Percentiles rank a stretch among this genome's conserved stretches.
These are phyloP conservation scores for Hydropsyche betteni DNA, from an alignment of 2,888 invertebrate species.

Conservation along the genomic window DNA sequence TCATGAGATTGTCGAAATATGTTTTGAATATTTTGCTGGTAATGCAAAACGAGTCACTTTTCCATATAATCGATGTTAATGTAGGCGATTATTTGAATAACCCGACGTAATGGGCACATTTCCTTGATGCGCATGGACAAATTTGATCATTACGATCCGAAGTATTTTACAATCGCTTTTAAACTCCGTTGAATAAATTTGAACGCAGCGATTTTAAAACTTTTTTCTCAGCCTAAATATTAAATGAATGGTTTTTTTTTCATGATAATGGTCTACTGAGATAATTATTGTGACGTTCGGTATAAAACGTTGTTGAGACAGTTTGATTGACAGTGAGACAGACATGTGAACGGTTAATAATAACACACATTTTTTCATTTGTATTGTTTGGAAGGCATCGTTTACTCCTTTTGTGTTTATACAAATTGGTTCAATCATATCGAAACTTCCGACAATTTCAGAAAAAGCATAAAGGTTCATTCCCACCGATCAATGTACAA, in stretches of 20 bases:
- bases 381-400: conserved; percentile 44
- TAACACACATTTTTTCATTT: conserved; percentile 40
- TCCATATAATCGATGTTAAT: too few species aligned
- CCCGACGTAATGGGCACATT: conserved; percentile 30
- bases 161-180: conserved; percentile 15
- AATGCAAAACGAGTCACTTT: too few species aligned
- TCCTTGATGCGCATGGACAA: conserved; percentile 45
- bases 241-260: not conserved
- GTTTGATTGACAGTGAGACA: conserved; percentile 24
- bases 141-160: conserved; percentile 19
- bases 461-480: conserved; percentile 11
- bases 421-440: conserved; percentile 36
- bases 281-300: too few species aligned
- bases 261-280: not conserved
- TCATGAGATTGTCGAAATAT: too few species aligned
- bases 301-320: conserved; percentile 2
- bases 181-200: conserved; percentile 3
- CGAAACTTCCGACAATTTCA: conserved; percentile 27
- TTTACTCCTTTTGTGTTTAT: conserved; percentile 36
- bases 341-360: conserved; percentile 41
- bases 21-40: too few species aligned
- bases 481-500: not conserved
- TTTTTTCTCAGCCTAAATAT: not conserved
- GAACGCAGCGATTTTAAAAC: conserved; percentile 11
- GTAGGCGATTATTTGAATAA: too few species aligned